phyloP scores from a whole-genome alignment of 2,888 invertebrate genomes.

The Mythimna albipuncta region DNA sequence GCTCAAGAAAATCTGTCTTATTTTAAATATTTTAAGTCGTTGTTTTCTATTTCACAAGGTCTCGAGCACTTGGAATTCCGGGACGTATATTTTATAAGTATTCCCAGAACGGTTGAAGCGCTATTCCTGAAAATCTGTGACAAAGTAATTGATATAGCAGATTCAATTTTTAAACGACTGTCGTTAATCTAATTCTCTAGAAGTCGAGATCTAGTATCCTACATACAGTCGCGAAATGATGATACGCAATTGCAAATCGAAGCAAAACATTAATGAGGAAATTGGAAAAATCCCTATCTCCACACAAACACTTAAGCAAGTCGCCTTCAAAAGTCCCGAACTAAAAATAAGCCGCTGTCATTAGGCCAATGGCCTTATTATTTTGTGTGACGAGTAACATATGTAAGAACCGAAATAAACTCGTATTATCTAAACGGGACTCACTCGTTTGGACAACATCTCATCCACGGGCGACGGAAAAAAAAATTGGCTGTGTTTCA shows the following conservation, averaged over 20 bases:
- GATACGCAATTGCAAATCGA: conserved; percentile 16
- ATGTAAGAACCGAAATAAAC: conserved; percentile 88
- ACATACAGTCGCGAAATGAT: conserved; percentile 36
- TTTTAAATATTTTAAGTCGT: too few species aligned
- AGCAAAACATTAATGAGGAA: conserved; percentile 49
- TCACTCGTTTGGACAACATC: conserved; percentile 78
- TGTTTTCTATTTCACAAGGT: too few species aligned
- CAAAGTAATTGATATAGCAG: conserved; percentile 28
- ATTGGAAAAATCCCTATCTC: conserved; percentile 68
- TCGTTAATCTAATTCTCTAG: conserved; percentile 45
- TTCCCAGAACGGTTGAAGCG: neutral
- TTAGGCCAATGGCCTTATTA: conserved; percentile 90
- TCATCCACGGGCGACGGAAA: conserved; percentile 73
- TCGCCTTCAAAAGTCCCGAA: conserved; percentile 81
- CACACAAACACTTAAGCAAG: conserved; percentile 75
- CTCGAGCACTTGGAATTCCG: neutral
- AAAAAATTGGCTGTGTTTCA: conserved; percentile 84
- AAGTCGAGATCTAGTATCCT: conserved; percentile 41
- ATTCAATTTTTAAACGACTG: conserved; percentile 24
- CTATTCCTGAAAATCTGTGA: conserved; percentile 25
- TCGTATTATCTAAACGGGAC: conserved; percentile 87
- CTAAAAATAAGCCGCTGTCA: conserved; percentile 86
- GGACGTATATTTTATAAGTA: neutral
- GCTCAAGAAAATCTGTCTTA: too few species aligned
- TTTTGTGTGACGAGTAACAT: conserved; percentile 88